These are phyloP conservation scores for Lasioglossum lativentre DNA, from an alignment of 2,888 invertebrate species.

Conservation along the genomic window DNA sequence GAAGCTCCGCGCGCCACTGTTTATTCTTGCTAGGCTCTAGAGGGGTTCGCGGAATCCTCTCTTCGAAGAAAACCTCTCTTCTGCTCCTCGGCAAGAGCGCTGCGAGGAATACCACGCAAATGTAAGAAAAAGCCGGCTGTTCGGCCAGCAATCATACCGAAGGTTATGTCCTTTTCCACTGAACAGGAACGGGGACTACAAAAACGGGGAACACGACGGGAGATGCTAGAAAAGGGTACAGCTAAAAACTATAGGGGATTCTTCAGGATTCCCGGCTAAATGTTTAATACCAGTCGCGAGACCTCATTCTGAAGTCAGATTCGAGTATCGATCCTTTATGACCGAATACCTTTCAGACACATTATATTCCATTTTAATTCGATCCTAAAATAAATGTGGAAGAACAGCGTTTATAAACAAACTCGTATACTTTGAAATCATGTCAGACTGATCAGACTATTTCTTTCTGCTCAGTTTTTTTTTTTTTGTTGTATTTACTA, in stretches of 20 bases:
- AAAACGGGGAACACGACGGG: constrained; percentile 46
- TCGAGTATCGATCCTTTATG: neutral
- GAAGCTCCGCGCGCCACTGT: constrained; percentile 15
- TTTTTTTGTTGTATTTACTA: too few species aligned
- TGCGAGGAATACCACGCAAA: constrained; percentile 46
- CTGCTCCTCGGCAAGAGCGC: constrained; percentile 15
- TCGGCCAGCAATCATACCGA: constrained; percentile 60
- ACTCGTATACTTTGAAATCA: too few species aligned
- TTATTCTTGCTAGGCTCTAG: constrained; percentile 37
- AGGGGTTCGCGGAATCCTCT: constrained; percentile 53
- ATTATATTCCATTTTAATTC: too few species aligned
- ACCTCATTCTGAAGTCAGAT: neutral
- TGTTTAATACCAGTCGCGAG: neutral
- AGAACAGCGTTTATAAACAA: neutral
- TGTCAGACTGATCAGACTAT: too few species aligned
- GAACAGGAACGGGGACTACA: constrained; percentile 50
- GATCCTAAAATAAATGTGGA: neutral
- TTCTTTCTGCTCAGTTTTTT: neutral
- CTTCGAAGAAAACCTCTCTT: constrained; percentile 64
- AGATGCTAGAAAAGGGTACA: constrained; percentile 46
- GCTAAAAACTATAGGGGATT: constrained; percentile 32
- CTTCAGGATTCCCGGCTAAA: constrained; percentile 36
- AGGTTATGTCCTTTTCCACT: constrained; percentile 63
- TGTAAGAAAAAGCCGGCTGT: constrained; percentile 64
- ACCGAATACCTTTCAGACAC: neutral